Evolutionary conservation across 2,888 invertebrate genomes (phyloP).

Genomic region (Caenorhabditis zanzibari): DNA sequence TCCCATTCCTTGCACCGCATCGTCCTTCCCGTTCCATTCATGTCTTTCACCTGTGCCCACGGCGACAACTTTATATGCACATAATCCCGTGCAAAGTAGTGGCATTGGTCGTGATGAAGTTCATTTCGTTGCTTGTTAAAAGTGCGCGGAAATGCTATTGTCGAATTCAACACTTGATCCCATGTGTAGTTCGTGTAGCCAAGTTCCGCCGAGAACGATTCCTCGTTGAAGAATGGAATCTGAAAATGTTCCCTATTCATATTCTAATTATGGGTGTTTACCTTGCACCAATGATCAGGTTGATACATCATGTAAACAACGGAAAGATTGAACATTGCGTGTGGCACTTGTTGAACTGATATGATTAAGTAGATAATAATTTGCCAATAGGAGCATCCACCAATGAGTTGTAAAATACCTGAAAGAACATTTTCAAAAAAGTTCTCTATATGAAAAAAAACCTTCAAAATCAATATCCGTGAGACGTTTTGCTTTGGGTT

Average conservation of each 20-base stretch:
- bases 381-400: slow-evolving; percentile 83
- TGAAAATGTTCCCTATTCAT: slow-evolving; percentile 42
- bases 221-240: slow-evolving; percentile 78
- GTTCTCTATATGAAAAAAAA: slow-evolving; percentile 5
- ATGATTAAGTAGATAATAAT: slow-evolving; percentile 82
- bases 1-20: slow-evolving; percentile 77
- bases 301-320: slow-evolving; percentile 83
- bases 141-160: slow-evolving; percentile 76
- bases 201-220: slow-evolving; percentile 70
- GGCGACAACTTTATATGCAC: slow-evolving; percentile 70
- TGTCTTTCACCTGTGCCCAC: slow-evolving; percentile 66
- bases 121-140: slow-evolving; percentile 71
- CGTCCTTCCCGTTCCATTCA: slow-evolving; percentile 37
- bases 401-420: slow-evolving; percentile 83
- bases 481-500: slow-evolving; percentile 46
- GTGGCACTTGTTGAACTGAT: slow-evolving; percentile 80
- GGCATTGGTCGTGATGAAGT: slow-evolving; percentile 76
- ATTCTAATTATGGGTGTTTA: slow-evolving; percentile 21
- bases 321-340: slow-evolving; percentile 83
- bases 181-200: slow-evolving; percentile 78
- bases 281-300: slow-evolving; percentile 83
- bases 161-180: slow-evolving; percentile 79
- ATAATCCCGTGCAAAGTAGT: slow-evolving; percentile 73
- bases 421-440: background rate
- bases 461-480: slow-evolving; percentile 77